These are phyloP conservation scores for Pristionchus entomophagus DNA, from an alignment of 2,888 invertebrate species.

Conservation along the genomic window DNA sequence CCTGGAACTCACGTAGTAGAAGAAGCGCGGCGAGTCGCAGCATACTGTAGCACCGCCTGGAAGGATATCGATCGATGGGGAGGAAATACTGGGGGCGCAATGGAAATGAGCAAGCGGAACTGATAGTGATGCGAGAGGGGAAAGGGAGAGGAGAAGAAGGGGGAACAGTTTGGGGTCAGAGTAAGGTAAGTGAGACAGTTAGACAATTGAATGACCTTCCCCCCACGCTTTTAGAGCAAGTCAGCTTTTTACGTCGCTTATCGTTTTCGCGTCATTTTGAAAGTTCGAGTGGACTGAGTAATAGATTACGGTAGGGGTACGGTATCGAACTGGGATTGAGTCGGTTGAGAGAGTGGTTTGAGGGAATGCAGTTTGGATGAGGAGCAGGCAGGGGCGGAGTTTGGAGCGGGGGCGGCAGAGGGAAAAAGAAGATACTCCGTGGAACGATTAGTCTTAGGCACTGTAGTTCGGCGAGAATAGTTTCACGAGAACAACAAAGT, in stretches of 20 bases:
- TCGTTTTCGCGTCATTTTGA: constrained; percentile 10
- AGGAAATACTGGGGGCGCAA: neutral
- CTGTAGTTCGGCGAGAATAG: neutral
- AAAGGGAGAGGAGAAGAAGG: neutral
- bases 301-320: neutral
- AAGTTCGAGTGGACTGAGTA: neutral
- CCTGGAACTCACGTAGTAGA: neutral
- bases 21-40: constrained; percentile 1
- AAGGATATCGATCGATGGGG: constrained; percentile 20
- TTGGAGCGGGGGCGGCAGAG: neutral
- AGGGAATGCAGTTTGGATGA: neutral
- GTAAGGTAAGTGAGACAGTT: constrained; percentile 23
- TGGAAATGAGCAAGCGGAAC: constrained; percentile 26
- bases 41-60: constrained; percentile 16
- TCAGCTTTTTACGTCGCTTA: neutral
- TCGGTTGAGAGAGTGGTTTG: neutral
- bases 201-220: neutral
- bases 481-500: too few species aligned
- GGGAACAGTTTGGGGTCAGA: constrained; percentile 20
- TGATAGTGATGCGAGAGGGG: constrained; percentile 13
- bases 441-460: neutral
- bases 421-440: neutral
- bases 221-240: constrained; percentile 25
- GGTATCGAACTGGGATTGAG: neutral
- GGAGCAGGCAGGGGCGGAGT: neutral